Evolutionary conservation across 2,888 invertebrate genomes (phyloP), one percentile per base, ranked within the genome.

Genomic region (Julus scanicus): DNA sequence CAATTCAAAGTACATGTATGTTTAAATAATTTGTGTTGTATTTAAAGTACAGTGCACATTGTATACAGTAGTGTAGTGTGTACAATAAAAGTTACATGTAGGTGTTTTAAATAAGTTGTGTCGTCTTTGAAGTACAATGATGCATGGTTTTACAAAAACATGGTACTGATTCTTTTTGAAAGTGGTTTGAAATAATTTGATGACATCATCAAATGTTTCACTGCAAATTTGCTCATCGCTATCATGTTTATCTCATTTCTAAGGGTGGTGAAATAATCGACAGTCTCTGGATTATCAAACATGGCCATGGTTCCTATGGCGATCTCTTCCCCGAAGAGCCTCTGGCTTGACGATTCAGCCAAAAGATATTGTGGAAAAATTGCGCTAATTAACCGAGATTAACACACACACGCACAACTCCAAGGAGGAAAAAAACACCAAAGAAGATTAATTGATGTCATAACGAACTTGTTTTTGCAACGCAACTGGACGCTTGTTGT

Each of bases 251-350:
- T 44, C 17, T 88, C 29, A 8, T 84, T 83, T 86, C 80, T 48
- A 8, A 88, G 88, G 84, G 49, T 20, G 88, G 88, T 8, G 49
- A 49, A 44, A 29, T 88, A 37, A 88, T 88, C 15, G 88, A 88
- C 88, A 88, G 84, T 29, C 5, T 88, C 49, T 88, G 84, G 88
- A 44, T 88, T n/a, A 44, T 84, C 29, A 88, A 84, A 39, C 15
- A 37, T n/a, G 20, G 17, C 17, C 88, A 88, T 17, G 88, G 85
- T 4, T 88, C 89, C 9, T 90, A 89, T 71, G 2, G 39, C 15
- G 39, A 57, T 11, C 87, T 57, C 57, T 87, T 71, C 57, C 71
- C 57, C 5, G 48, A 87, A 37, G 87, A 87, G 39, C 37, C 87
- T n/a, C 20, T 49, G 49, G 15, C 48, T 40, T 84, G n/a, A 84